phyloP scores from a whole-genome alignment of 1,140 invertebrate genomes.

The Procambarus clarkii region DNA sequence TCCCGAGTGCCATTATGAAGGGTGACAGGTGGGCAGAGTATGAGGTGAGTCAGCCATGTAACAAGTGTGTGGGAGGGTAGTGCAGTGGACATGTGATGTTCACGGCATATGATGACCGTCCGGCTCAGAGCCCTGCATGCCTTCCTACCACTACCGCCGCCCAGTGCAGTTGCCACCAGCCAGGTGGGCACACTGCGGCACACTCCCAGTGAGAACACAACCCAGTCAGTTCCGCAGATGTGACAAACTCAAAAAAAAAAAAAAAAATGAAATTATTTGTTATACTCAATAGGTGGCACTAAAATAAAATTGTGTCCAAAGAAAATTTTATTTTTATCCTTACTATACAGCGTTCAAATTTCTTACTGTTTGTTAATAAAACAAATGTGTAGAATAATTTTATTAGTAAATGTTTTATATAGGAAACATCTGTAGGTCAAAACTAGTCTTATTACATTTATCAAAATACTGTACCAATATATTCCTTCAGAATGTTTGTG shows the following conservation, averaged over 20 bases:
- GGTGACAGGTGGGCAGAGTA: conserved; percentile 30
- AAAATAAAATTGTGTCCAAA: conserved; percentile 64
- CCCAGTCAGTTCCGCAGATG: conserved; percentile 60
- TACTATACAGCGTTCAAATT: background rate
- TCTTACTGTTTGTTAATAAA: background rate
- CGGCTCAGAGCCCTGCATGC: conserved; percentile 57
- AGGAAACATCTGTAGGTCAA: conserved; percentile 49
- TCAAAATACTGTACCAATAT: conserved; percentile 47
- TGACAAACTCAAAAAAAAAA: conserved; percentile 60
- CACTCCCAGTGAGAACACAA: conserved; percentile 38
- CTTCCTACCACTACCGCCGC: conserved; percentile 21
- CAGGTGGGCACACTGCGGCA: conserved; percentile 41
- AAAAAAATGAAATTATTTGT: conserved; percentile 63
- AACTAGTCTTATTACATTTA: conserved; percentile 47
- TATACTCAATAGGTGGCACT: conserved; percentile 68
- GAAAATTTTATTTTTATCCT: conserved; percentile 25
- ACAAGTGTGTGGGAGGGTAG: conserved; percentile 27
- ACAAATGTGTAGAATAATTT: conserved; percentile 10
- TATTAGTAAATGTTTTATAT: conserved; percentile 42
- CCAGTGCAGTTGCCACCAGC: conserved; percentile 38
- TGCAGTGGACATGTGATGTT: conserved; percentile 65
- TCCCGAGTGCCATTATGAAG: conserved; percentile 21
- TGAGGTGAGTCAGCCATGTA: conserved; percentile 45
- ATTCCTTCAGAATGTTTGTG: background rate
- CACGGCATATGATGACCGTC: conserved; percentile 60